Evolutionary conservation across 2,113 vertebrate species (phyloP), one percentile per base, ranked within the genome.

Genomic region (Anhinga anhinga): DNA sequence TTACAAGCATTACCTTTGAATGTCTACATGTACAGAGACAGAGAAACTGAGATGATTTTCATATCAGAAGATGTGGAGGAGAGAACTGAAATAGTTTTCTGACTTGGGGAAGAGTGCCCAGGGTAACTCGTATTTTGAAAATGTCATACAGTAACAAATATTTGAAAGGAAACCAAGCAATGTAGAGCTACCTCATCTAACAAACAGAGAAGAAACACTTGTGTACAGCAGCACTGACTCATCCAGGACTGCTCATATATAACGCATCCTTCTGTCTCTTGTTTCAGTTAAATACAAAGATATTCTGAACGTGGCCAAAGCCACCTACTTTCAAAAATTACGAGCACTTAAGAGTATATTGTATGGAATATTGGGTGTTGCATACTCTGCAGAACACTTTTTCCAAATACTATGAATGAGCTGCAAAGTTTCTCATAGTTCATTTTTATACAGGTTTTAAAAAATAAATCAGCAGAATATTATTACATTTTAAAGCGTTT

Each of bases 1-100:
- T 27, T 77, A 90, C 50, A 84, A 95, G 67, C 78, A 84, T 95
- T 84, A 71, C 63, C 70, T 82, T 90, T 70, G 73, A 81, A 95
- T 63, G 40, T 83, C 91, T 82, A 90, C 65, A 45, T 12, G 29
- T 69, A 72, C 27, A 90, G 66, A 91, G n/a, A 82, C 62, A 93
- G 40, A 82, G 62, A 95, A 92, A 84, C 74, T 9, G 8, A 88
- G 47, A 52, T 38, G 8, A 80, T 67, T 71, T 83, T 83, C 42
- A 49, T 27, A 73, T 50, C 65, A 7, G 34, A 84, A 80, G 40
- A 86, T 65, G 67, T 59, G 63, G 27, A 79, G 16, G 4, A 61
- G 25, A 65, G n/a, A 32, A 76, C 13, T 77, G 62, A 86, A 86
- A 49, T 11, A 38, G 16, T 86, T 87, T 76, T 78, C 53, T 73